phyloP scores from a whole-genome alignment of 2,113 vertebrate genomes.

The Tragelaphus buxtoni region DNA sequence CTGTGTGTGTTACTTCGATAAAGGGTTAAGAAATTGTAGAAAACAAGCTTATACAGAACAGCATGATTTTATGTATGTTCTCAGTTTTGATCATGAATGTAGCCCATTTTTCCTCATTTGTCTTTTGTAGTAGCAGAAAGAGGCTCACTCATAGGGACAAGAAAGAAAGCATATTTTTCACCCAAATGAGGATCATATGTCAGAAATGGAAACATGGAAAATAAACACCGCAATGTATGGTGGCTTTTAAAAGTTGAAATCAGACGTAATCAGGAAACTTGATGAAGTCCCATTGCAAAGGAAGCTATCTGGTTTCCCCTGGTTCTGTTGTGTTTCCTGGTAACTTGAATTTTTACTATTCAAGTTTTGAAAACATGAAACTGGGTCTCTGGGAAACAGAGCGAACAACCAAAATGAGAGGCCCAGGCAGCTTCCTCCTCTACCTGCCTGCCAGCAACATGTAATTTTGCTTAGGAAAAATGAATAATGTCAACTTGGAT shows the following conservation, averaged over 20 bases:
- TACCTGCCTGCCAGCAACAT: background rate
- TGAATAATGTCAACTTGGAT: background rate
- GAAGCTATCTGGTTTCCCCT: background rate
- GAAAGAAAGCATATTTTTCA: background rate
- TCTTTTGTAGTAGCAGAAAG: background rate
- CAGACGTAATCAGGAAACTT: background rate
- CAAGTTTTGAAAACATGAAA: constrained; percentile 6
- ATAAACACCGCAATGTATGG: background rate
- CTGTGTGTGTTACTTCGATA: background rate
- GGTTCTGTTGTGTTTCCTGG: background rate
- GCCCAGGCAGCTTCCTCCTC: background rate
- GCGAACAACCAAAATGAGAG: background rate
- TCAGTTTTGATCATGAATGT: background rate
- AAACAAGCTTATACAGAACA: background rate
- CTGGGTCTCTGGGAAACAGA: background rate
- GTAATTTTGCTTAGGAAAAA: background rate
- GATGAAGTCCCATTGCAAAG: background rate
- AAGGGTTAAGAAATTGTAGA: background rate
- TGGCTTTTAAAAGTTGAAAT: constrained; percentile 1
- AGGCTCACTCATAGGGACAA: background rate
- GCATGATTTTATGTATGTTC: background rate
- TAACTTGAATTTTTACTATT: background rate
- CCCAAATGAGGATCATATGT: background rate
- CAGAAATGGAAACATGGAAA: background rate
- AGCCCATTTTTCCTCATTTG: background rate